phyloP scores from a whole-genome alignment of 2,797 vertebrate genomes.

The Pachyuromys duprasi region DNA sequence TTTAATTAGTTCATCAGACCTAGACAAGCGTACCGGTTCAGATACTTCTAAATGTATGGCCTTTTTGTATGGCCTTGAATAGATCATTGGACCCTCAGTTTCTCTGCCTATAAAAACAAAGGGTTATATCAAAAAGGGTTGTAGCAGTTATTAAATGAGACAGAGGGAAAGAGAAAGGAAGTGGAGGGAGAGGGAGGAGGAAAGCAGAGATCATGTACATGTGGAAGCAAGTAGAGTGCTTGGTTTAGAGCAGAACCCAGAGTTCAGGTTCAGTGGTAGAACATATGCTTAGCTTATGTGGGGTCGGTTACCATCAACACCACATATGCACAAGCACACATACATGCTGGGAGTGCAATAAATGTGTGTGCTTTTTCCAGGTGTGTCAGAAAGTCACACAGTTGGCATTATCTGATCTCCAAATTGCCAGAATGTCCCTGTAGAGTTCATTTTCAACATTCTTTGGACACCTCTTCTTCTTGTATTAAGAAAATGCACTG shows the following conservation, averaged over 20 bases:
- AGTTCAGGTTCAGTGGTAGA: background rate
- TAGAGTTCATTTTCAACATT: background rate
- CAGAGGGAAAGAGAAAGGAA: background rate
- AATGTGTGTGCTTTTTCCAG: background rate
- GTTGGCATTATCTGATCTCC: background rate
- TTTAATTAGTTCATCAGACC: background rate
- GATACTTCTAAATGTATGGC: background rate
- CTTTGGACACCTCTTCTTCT: background rate
- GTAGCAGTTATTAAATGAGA: slow-evolving; percentile 4
- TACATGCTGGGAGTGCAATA: background rate
- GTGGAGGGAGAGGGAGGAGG: no score
- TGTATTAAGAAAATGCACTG: background rate
- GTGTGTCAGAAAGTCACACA: background rate
- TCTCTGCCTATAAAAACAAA: slow-evolving; percentile 21
- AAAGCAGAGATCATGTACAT: background rate
- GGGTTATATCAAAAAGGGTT: background rate
- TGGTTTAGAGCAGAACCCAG: background rate
- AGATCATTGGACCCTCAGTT: slow-evolving; percentile 31
- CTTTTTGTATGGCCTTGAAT: background rate
- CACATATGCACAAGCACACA: background rate
- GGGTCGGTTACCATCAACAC: background rate
- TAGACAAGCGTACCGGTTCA: background rate
- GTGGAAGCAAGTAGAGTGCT: background rate
- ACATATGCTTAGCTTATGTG: no score
- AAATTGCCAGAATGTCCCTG: background rate